Evolutionary conservation across 1,140 invertebrate genomes (phyloP), one percentile per base, ranked within the genome.

Genomic region (Drosophila bocki): DNA sequence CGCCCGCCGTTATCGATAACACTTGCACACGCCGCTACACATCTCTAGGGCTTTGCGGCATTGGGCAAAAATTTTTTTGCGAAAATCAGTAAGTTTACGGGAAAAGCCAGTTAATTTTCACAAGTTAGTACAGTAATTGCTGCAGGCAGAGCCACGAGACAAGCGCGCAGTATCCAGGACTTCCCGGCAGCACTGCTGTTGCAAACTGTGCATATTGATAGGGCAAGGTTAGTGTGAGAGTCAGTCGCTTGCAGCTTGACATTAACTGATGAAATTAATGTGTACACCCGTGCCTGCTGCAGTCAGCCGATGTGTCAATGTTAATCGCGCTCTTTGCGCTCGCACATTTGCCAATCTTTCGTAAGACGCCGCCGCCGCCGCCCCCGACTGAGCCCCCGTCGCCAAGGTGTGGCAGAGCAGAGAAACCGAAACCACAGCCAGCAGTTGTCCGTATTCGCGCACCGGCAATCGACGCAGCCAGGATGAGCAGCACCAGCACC

Each of bases 261-360:
- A 44, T 35, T 33, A 54, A 54, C 67, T 68, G 29, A 50, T 29
- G 37, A 68, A 70, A 70, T 70, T 53, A 70, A 68, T 54, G 62
- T 68, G 63, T 72, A 72, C 44, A 57, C 69, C 44, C 22, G 68
- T 50, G 17, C 42, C 42, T 72, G 71, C 67, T 72, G 71, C 67
- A 84, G 74, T 84, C 62, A 80, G 85, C 82, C 51, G 42, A 88
- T 88, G 64, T 87, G 77, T 88, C 85, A 88, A 88, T 88, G 84
- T 88, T 88, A 90, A 90, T 88, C 84, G 84, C 84, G 84, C 84
- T 88, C 35, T 88, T 88, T 68, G 84, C 85, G 84, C 85, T 88
- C 45, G 78, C 84, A 80, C 85, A 88, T 53, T 81, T 88, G 81
- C 74, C 77, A 88, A 88, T 88, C 62, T 88, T 90, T 84, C 84